phyloP scores from a whole-genome alignment of 2,888 invertebrate genomes.

The Geophilus truncorum region DNA sequence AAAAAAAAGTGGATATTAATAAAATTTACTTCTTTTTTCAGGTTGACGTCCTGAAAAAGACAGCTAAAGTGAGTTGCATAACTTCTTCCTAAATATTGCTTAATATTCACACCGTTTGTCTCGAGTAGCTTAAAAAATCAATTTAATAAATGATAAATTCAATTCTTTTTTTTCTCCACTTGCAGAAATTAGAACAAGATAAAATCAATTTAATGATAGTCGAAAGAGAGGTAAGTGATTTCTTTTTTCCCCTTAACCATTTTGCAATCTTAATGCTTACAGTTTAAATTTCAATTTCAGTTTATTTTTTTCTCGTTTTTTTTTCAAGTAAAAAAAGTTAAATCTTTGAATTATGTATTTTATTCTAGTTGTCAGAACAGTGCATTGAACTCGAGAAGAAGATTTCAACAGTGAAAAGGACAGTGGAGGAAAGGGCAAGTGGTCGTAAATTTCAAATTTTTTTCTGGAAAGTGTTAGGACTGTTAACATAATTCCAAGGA shows the following conservation, averaged over 20 bases:
- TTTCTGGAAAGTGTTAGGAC: not conserved
- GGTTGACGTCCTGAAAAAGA: conserved; percentile 25
- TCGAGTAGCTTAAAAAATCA: not conserved
- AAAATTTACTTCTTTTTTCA: not conserved
- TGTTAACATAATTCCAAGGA: not conserved
- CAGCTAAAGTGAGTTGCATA: conserved; percentile 13
- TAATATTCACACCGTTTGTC: not conserved
- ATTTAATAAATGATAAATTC: not conserved
- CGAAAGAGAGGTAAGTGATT: conserved; percentile 53
- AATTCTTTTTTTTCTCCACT: conserved; percentile 29
- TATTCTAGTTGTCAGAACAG: conserved; percentile 36
- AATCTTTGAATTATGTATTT: not conserved
- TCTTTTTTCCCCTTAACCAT: not conserved
- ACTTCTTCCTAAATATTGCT: not conserved
- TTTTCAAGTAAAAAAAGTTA: not conserved
- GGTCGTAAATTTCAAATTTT: not conserved
- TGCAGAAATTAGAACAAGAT: conserved; percentile 42
- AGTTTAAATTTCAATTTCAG: not conserved
- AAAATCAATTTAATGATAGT: conserved; percentile 41
- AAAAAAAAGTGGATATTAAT: not conserved
- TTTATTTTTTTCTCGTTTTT: not conserved
- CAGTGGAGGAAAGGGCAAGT: conserved; percentile 25
- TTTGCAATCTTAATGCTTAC: not conserved
- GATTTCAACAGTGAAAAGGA: conserved; percentile 35
- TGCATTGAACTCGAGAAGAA: conserved; percentile 37